phyloP scores from a whole-genome alignment of 1,140 invertebrate genomes.

The Halotydeus destructor region DNA sequence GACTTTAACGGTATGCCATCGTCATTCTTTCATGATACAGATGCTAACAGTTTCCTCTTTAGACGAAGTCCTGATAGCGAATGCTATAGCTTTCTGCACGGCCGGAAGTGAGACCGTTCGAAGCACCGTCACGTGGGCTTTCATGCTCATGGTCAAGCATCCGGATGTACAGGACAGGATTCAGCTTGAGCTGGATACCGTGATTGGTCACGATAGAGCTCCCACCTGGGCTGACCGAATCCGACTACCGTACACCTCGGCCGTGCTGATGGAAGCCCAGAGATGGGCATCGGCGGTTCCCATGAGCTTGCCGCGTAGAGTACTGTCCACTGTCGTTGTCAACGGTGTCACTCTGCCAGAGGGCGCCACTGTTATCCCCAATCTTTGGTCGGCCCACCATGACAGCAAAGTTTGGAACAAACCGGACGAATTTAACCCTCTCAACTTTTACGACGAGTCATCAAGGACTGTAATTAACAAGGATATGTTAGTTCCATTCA shows the following conservation, averaged over 20 bases:
- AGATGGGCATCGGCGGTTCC: slow-evolving; percentile 16
- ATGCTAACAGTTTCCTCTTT: no score
- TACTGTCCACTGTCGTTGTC: no score
- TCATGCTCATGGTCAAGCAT: slow-evolving; percentile 22
- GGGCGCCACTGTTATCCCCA: slow-evolving; percentile 33
- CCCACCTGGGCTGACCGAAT: slow-evolving; percentile 15
- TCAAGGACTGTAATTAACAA: no score
- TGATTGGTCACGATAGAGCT: slow-evolving; percentile 14
- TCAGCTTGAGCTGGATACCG: slow-evolving; percentile 20
- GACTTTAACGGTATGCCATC: no score
- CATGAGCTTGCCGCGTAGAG: slow-evolving; percentile 9
- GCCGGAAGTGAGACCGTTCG: slow-evolving; percentile 23
- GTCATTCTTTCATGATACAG: no score
- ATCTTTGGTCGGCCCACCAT: slow-evolving; percentile 42
- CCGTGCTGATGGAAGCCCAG: slow-evolving; percentile 18
- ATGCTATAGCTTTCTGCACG: slow-evolving; percentile 16
- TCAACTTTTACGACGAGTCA: no score
- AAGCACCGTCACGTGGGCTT: slow-evolving; percentile 21
- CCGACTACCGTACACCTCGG: slow-evolving; percentile 18
- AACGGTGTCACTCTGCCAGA: slow-evolving; percentile 14
- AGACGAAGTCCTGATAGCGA: slow-evolving; percentile 14
- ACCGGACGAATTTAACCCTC: slow-evolving; percentile 44
- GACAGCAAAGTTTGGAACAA: slow-evolving; percentile 41
- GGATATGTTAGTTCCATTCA: no score
- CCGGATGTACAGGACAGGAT: slow-evolving; percentile 22